phyloP scores from a whole-genome alignment of 2,797 vertebrate genomes.

The Intellagama lesueurii region DNA sequence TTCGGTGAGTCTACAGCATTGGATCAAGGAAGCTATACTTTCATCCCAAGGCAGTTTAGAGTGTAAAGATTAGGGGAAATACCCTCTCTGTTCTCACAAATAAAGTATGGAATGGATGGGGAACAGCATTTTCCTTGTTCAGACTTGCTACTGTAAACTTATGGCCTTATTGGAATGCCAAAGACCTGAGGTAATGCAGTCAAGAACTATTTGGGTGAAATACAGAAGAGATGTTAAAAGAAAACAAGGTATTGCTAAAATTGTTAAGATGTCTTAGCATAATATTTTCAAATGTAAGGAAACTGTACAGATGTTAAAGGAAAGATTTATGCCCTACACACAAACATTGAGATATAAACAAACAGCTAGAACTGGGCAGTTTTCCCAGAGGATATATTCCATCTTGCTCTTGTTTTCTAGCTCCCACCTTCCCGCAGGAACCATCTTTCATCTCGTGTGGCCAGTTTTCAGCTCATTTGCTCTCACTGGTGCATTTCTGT shows the following conservation, averaged over 20 bases:
- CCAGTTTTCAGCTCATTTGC: background rate
- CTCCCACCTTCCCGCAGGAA: background rate
- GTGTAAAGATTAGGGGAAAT: background rate
- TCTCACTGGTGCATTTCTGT: background rate
- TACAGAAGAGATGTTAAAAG: background rate
- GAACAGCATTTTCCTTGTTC: conserved; percentile 2
- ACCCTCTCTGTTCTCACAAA: background rate
- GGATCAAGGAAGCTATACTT: background rate
- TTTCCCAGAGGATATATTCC: background rate
- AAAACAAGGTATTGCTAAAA: background rate
- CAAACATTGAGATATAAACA: conserved; percentile 16
- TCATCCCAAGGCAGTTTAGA: background rate
- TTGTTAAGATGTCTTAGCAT: background rate
- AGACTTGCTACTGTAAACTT: background rate
- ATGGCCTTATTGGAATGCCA: background rate
- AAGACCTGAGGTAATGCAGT: background rate
- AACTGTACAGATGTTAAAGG: background rate
- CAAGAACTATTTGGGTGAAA: background rate
- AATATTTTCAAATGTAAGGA: background rate
- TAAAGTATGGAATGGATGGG: background rate
- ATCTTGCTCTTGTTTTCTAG: background rate
- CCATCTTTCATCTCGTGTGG: background rate
- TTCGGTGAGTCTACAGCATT: background rate
- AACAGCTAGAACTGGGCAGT: conserved; percentile 22
- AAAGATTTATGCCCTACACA: background rate